phyloP scores from a whole-genome alignment of 1,140 invertebrate genomes.

The Drosophila pachea region DNA sequence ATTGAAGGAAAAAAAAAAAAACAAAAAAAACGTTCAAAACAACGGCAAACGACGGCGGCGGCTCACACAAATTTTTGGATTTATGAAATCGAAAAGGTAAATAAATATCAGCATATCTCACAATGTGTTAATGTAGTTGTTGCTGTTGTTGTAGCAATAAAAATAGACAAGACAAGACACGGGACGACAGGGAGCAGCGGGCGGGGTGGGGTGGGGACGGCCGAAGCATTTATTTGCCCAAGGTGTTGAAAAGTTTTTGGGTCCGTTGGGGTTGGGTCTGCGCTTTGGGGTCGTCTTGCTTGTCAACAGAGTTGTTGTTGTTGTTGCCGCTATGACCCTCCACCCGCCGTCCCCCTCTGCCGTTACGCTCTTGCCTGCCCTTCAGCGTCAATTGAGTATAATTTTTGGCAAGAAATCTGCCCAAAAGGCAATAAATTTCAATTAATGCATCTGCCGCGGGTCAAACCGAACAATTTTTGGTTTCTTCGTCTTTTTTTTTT shows the following conservation, averaged over 20 bases:
- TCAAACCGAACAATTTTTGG: conserved; percentile 3
- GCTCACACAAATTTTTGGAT: conserved; percentile 55
- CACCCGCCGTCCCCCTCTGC: not conserved
- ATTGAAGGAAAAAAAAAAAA: conserved; percentile 17
- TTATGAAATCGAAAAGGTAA: conserved; percentile 76
- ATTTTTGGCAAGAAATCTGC: conserved; percentile 8
- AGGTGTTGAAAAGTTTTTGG: conserved; percentile 65
- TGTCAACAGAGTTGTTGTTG: conserved; percentile 49
- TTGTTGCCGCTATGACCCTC: not conserved
- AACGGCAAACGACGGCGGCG: conserved; percentile 17
- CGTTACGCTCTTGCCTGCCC: conserved; percentile 1
- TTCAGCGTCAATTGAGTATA: conserved; percentile 16
- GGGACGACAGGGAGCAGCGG: conserved; percentile 1
- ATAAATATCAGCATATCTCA: conserved; percentile 41
- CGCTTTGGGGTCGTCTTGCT: conserved; percentile 24
- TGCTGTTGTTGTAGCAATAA: conserved; percentile 51
- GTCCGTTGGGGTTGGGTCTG: conserved; percentile 9
- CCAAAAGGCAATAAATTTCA: conserved; percentile 17
- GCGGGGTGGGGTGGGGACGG: not conserved
- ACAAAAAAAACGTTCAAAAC: no score
- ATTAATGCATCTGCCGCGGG: conserved; percentile 15
- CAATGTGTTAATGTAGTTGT: conserved; percentile 13
- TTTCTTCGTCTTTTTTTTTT: not conserved
- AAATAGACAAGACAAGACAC: conserved; percentile 58
- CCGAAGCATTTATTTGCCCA: conserved; percentile 63